These are phyloP conservation scores for Mythimna lalbum DNA, from an alignment of 2,888 invertebrate species.

Conservation along the genomic window DNA sequence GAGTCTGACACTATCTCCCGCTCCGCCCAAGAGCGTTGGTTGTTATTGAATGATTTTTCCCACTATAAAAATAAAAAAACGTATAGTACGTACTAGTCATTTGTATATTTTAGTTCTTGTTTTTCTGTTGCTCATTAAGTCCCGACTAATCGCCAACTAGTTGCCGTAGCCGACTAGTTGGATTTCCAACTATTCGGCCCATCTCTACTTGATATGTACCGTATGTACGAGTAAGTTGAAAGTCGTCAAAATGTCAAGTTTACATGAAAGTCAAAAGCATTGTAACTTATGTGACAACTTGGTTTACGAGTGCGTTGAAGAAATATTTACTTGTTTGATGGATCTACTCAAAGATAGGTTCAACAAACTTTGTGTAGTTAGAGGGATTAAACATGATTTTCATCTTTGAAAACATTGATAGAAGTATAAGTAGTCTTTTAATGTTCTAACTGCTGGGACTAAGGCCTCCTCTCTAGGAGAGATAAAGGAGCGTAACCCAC, in stretches of 20 bases:
- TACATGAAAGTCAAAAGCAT: constrained; percentile 39
- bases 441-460: too few relatives aligned
- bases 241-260: constrained; percentile 23
- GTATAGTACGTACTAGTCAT: background rate
- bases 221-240: constrained; percentile 20
- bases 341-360: background rate
- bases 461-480: too few relatives aligned
- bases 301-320: constrained; percentile 25
- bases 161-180: background rate
- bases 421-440: background rate
- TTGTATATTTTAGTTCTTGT: background rate
- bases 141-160: background rate
- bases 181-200: background rate
- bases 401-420: background rate
- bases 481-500: too few relatives aligned
- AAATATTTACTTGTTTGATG: constrained; percentile 29
- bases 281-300: constrained; percentile 30
- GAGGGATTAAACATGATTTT: background rate
- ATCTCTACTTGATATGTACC: background rate
- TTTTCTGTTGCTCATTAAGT: background rate
- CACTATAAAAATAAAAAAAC: too few relatives aligned
- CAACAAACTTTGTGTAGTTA: background rate
- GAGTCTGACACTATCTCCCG: too few relatives aligned
- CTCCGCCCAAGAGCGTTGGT: too few relatives aligned
- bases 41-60: too few relatives aligned